Evolutionary conservation across 2,888 invertebrate genomes (phyloP), one percentile per base, ranked within the genome.

Genomic region (Tetranychus piercei): DNA sequence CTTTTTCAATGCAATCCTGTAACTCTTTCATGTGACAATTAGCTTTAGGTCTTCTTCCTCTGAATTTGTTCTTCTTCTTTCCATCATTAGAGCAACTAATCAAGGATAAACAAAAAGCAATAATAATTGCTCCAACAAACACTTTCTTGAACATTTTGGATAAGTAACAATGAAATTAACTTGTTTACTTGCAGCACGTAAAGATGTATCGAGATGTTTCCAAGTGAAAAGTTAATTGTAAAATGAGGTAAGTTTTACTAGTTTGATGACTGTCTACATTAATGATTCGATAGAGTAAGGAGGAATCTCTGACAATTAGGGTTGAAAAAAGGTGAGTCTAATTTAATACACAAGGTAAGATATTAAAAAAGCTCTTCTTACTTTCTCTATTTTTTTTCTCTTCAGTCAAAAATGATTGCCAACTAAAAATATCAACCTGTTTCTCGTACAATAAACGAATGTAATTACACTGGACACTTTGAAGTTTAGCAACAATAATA

Each of bases 1-100:
- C 22, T n/a, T 55, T 65, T 77, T 72, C 1, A 74, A 73, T 85
- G 90, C 69, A 69, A 20, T 69, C 34, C 9, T 69, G 22, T 23
- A 69, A 69, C 69, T 69, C 69, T 69, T 20, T 20, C 20, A 69
- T 18, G 22, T 69, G 69, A 69, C 69, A 69, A 23, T 69, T 69
- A 23, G 69, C 69, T 69, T 69, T 69, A 1, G 69, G 20, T 69
- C 34, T n/a, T 23, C 34, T 69, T 9, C 34, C 34, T 23, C 69
- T 18, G 22, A 23, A 69, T 23, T 23, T 20, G 34, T 69, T 69
- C 34, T 69, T 69, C 22, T 20, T 69, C 34, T 69, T 69, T n/a
- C n/a, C n/a, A 6, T 55, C 55, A 15, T 9, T 9, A 55, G 55
- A 6, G 6, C 11, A 9, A 7, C 55, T 55, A 15, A 55, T 55